A percentile compares a stretch with the other conserved stretches of the same genome.
Conservation (phyloP, 2,113 vertebrate species). For the Xiphophorus couchianus region DNA sequence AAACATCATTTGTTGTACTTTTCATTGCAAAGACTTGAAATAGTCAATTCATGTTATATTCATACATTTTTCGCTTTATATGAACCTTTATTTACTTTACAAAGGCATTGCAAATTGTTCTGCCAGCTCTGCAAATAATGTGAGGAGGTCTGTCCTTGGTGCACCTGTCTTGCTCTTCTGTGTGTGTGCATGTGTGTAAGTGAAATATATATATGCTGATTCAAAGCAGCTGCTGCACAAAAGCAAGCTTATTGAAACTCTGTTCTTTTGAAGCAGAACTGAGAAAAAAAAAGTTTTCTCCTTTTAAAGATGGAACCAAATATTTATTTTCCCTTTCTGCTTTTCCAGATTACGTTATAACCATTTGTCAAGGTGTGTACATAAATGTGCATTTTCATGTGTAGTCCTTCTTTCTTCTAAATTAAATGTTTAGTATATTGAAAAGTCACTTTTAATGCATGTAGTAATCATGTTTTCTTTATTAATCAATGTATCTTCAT, state of each 20-base stretch:
- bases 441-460: slow-evolving; percentile 55
- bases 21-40: background rate
- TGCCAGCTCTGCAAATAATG: slow-evolving; percentile 4
- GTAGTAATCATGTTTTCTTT: slow-evolving; percentile 60
- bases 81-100: background rate
- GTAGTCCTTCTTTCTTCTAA: slow-evolving; percentile 11
- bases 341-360: slow-evolving; percentile 46
- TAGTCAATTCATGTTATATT: background rate
- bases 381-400: slow-evolving; percentile 14
- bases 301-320: slow-evolving; percentile 34
- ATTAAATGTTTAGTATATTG: slow-evolving; percentile 19
- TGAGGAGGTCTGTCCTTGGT: slow-evolving; percentile 23
- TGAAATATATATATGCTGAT: slow-evolving; percentile 31
- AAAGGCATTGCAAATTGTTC: background rate
- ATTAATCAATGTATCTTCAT: slow-evolving; percentile 46
- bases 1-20: background rate
- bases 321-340: slow-evolving; percentile 22
- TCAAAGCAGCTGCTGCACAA: slow-evolving; percentile 57
- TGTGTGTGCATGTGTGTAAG: background rate
- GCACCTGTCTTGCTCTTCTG: slow-evolving; percentile 53
- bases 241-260: slow-evolving; percentile 33
- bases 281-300: slow-evolving; percentile 48
- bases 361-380: slow-evolving; percentile 19
- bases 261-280: slow-evolving; percentile 50
- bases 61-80: slow-evolving; percentile 3